Base-by-base conservation (phyloP, 2,888 invertebrate species). In the Hydraecia micacea region DNA sequence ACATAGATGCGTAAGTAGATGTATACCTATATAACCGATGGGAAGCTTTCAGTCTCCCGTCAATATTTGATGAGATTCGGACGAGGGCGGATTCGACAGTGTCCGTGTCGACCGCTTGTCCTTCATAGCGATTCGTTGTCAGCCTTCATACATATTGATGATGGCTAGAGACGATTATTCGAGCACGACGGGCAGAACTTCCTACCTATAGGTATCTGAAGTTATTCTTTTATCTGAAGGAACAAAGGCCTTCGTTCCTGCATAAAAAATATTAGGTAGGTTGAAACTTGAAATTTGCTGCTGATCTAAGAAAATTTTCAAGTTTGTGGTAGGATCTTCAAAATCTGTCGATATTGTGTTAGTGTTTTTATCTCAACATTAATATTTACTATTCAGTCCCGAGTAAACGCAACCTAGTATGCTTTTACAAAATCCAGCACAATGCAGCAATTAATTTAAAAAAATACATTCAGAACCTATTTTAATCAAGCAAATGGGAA, bases 61-160 rank as follows among this genome's bases (percentile, higher is more conserved):
- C 94, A 96, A 96, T 96, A 95, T 95, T 96, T 95, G 95, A 96
- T 96, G 95, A 94, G 94, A 90, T 92, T 94, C 94, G 95, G 95
- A 94, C 95, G 91, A 75, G 86, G 89, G 84, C 88, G 84, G 81
- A 83, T 90, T 90, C 85, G 86, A 86, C 87, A 85, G 85, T 87
- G 89, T 89, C 90, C 87, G 80, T 68, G 75, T 81, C 86, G 84
- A 85, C 87, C 82, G 81, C 85, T 83, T 79, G 83, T 84, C 86
- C 80, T 83, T 87, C 77, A 80, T 87, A 83, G 80, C 68, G 73
- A 81, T 80, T 86, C 81, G 89, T 74, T 83, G 87, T 79, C 88
- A 83, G 72, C 66, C 67, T 74, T 75, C 80, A 87, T 89, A 86
- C 84, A 87, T 89, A 89, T 89, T 88, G 73, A 87, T 88, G 79